Conservation (phyloP, 2,888 invertebrate genomes). For the Seira ritae region DNA sequence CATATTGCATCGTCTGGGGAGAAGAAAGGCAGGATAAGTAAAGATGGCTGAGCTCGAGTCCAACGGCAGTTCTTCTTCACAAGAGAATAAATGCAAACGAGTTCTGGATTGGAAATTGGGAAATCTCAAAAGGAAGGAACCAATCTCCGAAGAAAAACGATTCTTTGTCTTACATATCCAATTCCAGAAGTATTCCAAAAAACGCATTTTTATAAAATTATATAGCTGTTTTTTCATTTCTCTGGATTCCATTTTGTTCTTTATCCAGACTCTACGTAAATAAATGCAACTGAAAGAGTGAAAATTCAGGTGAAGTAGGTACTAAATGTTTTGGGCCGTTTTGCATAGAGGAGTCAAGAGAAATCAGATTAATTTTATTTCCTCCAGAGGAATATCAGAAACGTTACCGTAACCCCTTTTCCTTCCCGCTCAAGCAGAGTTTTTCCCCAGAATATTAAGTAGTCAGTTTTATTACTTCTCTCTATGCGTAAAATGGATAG, state of each 20-base stretch:
- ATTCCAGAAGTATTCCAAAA: no score
- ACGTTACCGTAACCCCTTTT: slow-evolving; percentile 52
- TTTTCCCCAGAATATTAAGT: slow-evolving; percentile 24
- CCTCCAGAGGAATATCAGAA: slow-evolving; percentile 26
- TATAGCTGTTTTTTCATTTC: neutral
- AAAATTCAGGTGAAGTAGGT: neutral
- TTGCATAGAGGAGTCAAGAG: slow-evolving; percentile 8
- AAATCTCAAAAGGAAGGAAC: slow-evolving; percentile 26
- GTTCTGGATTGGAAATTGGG: neutral
- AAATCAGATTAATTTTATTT: slow-evolving; percentile 55
- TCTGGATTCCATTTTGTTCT: neutral
- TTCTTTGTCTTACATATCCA: no score
- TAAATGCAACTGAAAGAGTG: no score
- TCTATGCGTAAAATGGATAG: no score
- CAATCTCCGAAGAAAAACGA: slow-evolving; percentile 17
- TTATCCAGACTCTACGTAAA: neutral
- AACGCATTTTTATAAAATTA: no score
- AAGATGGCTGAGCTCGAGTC: no score
- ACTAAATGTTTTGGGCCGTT: neutral
- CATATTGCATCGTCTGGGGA: slow-evolving; percentile 26
- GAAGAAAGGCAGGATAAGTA: neutral
- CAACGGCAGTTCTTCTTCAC: neutral
- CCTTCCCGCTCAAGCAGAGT: neutral
- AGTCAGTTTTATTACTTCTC: neutral
- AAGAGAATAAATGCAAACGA: neutral